Base-by-base conservation (phyloP, 2,888 invertebrate species). In the Epinotia bilunana region DNA sequence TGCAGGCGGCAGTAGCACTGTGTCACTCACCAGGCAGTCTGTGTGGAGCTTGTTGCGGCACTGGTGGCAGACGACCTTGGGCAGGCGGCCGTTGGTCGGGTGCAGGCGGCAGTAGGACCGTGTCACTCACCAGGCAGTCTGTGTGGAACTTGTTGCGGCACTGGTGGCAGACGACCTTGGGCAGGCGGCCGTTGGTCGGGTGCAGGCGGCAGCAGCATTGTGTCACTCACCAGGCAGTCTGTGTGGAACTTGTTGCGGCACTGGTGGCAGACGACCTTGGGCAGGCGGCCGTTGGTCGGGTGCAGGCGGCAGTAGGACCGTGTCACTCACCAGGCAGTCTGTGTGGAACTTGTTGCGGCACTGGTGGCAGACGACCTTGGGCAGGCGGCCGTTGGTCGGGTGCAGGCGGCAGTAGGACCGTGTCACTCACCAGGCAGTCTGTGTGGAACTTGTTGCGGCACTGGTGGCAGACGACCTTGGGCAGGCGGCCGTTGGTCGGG, bases 271-370 rank as follows among this genome's bases (percentile, higher is more conserved):
- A 1, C 33, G 33, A 33, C 33, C 33, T 33, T 6, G 33, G 33
- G 33, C 33, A 33, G 33, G 6, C 33, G 33, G 33, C 33, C 33
- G 33, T 7, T 6, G 33, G 6, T 33, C 0, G 33, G 33, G 33
- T 33, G 33, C 33, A 33, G 33, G 33, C 33, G 33, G 7, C 33
- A 33, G 33, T 39, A 39, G 39, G 9, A 39, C 9, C 9, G 39
- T 39, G 39, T 65, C 64, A 81, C 96, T 95, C 92, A 99, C 99
- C 95, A 99, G 93, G 90, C 99, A 99, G 13, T 96, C 95, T 13
- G 97, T 96, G 93, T 99, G 99, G 94, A 98, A 99, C 89, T 97
- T 98, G 95, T 99, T 99, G 86, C 96, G 96, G 95, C 99, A 99
- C 39, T 97, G 98, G 84, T 96, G 96, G 92, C 99, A 99, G 6